phyloP scores from a whole-genome alignment of 2,888 invertebrate genomes.

The Lasioglossum morio region DNA sequence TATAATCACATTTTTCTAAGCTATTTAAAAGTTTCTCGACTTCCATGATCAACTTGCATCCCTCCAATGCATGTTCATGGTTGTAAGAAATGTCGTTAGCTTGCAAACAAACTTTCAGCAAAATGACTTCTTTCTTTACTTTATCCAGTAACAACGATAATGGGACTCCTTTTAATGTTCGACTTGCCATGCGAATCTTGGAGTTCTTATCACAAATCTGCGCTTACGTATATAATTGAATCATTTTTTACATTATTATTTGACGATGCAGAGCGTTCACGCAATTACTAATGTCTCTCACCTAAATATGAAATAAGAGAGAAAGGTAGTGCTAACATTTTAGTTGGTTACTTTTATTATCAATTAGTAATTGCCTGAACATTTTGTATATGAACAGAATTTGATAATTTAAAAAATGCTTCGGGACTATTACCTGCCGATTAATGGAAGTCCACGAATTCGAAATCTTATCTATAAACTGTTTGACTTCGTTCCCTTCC shows the following conservation, averaged over 20 bases:
- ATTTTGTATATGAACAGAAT: not conserved
- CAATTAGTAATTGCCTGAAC: not conserved
- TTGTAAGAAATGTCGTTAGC: slow-evolving; percentile 65
- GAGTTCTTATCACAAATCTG: slow-evolving; percentile 63
- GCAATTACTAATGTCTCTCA: not conserved
- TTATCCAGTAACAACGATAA: slow-evolving; percentile 71
- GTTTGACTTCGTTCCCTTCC: slow-evolving; percentile 63
- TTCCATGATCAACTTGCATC: slow-evolving; percentile 70
- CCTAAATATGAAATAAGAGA: not conserved
- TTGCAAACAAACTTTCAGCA: slow-evolving; percentile 71
- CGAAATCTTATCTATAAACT: slow-evolving; percentile 72
- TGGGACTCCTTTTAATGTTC: slow-evolving; percentile 71
- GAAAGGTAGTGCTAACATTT: not conserved
- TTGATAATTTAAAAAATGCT: not conserved
- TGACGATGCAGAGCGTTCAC: not conserved
- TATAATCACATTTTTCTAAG: slow-evolving; percentile 74
- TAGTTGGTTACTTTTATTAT: not conserved
- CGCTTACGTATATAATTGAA: slow-evolving; percentile 18
- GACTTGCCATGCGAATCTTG: slow-evolving; percentile 75
- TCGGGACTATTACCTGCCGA: slow-evolving; percentile 69
- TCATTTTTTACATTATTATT: slow-evolving; percentile 16
- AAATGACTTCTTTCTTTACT: slow-evolving; percentile 72
- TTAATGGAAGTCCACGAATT: slow-evolving; percentile 70
- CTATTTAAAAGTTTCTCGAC: slow-evolving; percentile 67
- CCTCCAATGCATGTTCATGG: slow-evolving; percentile 67